Evolutionary conservation across 2,113 vertebrate species (phyloP).

Genomic region (Alethe diademata): DNA sequence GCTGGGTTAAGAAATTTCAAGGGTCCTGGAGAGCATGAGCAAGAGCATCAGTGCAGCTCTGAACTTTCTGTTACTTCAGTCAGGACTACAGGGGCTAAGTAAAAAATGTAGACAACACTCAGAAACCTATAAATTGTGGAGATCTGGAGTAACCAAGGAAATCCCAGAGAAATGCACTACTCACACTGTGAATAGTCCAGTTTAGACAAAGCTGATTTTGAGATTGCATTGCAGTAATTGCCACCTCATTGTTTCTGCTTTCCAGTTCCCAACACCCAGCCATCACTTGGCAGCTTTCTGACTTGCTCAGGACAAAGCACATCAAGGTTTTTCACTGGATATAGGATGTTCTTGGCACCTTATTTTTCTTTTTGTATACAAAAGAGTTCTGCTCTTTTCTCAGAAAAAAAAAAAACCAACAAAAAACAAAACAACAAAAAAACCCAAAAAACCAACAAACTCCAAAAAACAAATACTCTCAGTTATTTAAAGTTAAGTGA

Average conservation of each 20-base stretch:
- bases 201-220: not conserved
- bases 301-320: not conserved
- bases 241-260: not conserved
- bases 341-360: not conserved
- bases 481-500: not conserved
- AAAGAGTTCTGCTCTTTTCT: not conserved
- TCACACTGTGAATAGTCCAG: not conserved
- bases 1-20: not conserved
- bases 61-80: not conserved
- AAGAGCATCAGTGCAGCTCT: not conserved
- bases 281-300: not conserved
- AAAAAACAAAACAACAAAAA: not conserved
- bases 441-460: not conserved
- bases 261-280: not conserved
- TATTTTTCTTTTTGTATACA: not conserved
- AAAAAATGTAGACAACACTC: not conserved
- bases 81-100: not conserved
- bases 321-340: not conserved
- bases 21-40: not conserved
- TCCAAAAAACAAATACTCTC: not conserved
- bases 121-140: not conserved
- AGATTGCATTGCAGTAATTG: not conserved
- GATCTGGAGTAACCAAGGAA: not conserved
- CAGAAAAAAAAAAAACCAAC: not conserved
- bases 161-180: not conserved